phyloP scores from a whole-genome alignment of 2,888 invertebrate genomes.

The Limnephilus rhombicus region DNA sequence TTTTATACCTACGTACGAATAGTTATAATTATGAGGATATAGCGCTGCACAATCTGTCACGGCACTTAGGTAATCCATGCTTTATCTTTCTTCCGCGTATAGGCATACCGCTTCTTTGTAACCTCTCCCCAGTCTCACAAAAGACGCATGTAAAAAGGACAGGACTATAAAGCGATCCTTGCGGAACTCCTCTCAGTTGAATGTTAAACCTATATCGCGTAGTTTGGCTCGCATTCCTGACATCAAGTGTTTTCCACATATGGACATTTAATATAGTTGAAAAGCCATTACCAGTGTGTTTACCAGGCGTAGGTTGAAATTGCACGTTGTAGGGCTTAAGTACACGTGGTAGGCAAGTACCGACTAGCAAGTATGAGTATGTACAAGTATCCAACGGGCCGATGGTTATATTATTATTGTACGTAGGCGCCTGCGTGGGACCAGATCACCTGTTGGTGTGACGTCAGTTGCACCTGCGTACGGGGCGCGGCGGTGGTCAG shows the following conservation, averaged over 20 bases:
- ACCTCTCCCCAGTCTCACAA: background rate
- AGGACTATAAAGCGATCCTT: background rate
- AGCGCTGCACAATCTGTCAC: background rate
- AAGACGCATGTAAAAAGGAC: background rate
- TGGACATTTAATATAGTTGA: background rate
- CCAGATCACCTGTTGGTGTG: slow-evolving; percentile 25
- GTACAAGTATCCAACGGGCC: background rate
- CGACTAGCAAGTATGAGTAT: background rate
- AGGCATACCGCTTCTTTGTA: background rate
- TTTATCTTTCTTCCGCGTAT: background rate
- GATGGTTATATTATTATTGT: background rate
- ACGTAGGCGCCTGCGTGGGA: slow-evolving; percentile 36
- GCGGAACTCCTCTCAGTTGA: background rate
- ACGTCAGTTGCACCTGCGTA: slow-evolving; percentile 21
- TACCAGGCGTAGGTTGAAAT: background rate
- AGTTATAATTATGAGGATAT: background rate
- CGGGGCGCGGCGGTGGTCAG: background rate
- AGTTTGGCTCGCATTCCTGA: background rate
- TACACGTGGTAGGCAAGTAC: background rate
- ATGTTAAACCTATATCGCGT: background rate
- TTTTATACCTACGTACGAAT: background rate
- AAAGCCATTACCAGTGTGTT: background rate
- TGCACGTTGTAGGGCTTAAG: background rate
- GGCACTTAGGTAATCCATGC: background rate
- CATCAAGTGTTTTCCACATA: background rate